phyloP scores from a whole-genome alignment of 2,113 vertebrate species.

The Notothenia rossii region DNA sequence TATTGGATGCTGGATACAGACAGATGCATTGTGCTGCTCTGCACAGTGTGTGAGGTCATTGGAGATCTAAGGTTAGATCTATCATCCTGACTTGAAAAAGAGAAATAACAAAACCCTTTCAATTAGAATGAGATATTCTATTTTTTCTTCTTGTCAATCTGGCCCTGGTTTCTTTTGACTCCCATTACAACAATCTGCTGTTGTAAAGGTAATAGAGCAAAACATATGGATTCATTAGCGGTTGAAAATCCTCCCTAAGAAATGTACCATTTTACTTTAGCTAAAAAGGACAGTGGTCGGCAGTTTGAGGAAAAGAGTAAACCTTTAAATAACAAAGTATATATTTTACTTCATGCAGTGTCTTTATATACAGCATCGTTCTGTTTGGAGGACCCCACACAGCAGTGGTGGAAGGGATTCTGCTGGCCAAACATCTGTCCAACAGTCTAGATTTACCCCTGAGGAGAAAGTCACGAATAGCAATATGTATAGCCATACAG shows the following conservation, averaged over 20 bases:
- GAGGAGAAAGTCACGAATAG: no score
- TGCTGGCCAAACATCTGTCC: no score
- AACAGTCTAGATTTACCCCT: no score
- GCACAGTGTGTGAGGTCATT: neutral
- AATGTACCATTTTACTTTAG: neutral
- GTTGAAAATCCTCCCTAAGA: neutral
- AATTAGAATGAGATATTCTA: neutral
- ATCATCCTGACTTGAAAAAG: no score
- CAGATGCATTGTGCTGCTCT: neutral
- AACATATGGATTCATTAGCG: neutral
- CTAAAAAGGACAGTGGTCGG: neutral
- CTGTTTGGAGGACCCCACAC: no score
- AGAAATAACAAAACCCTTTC: no score
- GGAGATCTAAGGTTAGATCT: no score
- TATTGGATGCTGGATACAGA: neutral
- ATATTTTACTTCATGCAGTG: no score
- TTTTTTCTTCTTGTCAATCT: neutral
- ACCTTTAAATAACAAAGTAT: neutral
- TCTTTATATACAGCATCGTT: no score
- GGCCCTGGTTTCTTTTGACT: neutral
- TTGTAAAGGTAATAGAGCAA: neutral
- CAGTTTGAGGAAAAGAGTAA: neutral
- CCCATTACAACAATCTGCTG: neutral
- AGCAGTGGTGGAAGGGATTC: no score
- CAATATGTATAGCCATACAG: no score